These are phyloP conservation scores for Mythimna loreyi DNA, from an alignment of 2,888 invertebrate species.

Conservation along the genomic window DNA sequence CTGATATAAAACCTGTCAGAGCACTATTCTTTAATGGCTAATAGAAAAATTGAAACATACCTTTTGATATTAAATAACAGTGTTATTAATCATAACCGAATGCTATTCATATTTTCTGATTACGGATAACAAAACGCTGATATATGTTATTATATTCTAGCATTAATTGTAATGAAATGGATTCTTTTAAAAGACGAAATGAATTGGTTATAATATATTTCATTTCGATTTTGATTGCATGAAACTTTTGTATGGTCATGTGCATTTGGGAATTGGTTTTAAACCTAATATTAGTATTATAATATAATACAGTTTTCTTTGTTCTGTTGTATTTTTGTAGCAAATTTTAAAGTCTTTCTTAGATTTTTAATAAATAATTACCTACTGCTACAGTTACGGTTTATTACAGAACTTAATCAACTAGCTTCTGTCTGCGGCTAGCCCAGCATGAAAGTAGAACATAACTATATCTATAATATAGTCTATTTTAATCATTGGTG, in stretches of 20 bases:
- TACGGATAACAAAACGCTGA: constrained; percentile 19
- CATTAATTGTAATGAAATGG: constrained; percentile 3
- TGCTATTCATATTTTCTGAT: constrained; percentile 19
- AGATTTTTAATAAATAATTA: not conserved
- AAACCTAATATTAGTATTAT: too few relatives aligned
- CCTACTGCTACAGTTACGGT: not conserved
- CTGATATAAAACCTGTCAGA: constrained; percentile 37
- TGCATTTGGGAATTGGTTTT: too few relatives aligned
- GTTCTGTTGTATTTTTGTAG: not conserved
- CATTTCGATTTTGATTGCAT: not conserved
- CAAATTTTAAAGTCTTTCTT: not conserved
- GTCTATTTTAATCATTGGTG: too few relatives aligned
- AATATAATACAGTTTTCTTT: not conserved
- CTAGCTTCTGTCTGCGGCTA: too few relatives aligned
- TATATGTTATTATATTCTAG: constrained; percentile 17
- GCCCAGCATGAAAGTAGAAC: too few relatives aligned
- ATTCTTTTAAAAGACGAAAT: constrained; percentile 5
- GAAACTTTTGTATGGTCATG: too few relatives aligned
- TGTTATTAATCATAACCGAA: constrained; percentile 25
- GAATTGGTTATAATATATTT: not conserved
- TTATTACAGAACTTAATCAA: constrained; percentile 2
- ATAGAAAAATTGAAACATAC: constrained; percentile 13
- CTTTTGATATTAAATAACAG: constrained; percentile 6
- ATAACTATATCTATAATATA: too few relatives aligned
- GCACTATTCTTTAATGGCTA: constrained; percentile 16